Percentiles rank a stretch among this genome's conserved stretches.
These are phyloP conservation scores for Harmothoe impar DNA, from an alignment of 2,888 invertebrate species.

Conservation along the genomic window DNA sequence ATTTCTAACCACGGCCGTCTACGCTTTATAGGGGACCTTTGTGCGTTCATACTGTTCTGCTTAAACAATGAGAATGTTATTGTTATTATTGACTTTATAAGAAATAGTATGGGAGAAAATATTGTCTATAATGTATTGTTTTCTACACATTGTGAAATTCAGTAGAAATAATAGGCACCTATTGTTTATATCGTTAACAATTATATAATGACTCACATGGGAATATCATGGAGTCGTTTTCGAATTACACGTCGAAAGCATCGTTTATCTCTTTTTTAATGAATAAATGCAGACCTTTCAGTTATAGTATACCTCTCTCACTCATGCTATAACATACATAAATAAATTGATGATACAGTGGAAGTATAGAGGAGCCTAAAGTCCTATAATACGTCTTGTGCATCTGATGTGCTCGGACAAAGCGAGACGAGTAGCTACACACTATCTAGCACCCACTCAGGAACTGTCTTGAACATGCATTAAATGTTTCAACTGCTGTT, in stretches of 20 bases:
- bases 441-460: conserved; percentile 9
- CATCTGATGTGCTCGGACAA: background rate
- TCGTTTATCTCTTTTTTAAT: background rate
- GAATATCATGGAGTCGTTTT: background rate
- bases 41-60: conserved; percentile 47
- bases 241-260: background rate
- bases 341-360: conserved; percentile 12
- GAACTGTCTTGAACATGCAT: conserved; percentile 26
- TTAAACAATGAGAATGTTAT: background rate
- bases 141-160: too few relatives aligned
- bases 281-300: conserved; percentile 29
- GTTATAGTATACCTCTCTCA: background rate
- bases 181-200: too few relatives aligned
- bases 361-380: background rate
- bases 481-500: conserved; percentile 17
- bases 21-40: background rate
- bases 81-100: background rate
- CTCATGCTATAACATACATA: background rate
- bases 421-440: conserved; percentile 7
- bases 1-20: background rate
- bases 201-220: too few relatives aligned
- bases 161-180: too few relatives aligned
- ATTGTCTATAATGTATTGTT: background rate
- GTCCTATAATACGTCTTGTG: conserved; percentile 4
- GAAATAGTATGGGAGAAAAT: background rate